phyloP scores from a whole-genome alignment of 1,140 invertebrate species.

The Meloidogyne exigua region DNA sequence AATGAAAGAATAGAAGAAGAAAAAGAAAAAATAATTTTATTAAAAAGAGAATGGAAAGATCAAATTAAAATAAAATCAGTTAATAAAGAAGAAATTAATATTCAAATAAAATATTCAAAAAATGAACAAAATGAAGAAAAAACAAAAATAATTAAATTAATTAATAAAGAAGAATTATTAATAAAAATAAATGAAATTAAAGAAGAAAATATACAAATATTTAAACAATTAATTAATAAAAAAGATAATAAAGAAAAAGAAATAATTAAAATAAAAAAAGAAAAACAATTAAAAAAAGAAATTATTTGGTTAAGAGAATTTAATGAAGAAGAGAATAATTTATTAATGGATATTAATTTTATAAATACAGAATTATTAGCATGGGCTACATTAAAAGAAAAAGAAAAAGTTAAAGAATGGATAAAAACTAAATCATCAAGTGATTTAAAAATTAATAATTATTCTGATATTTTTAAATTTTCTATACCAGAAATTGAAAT shows the following conservation, averaged over 20 bases:
- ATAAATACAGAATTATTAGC: slow-evolving; percentile 10
- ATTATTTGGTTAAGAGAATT: background rate
- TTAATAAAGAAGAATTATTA: background rate
- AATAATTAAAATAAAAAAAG: slow-evolving; percentile 7
- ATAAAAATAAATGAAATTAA: background rate
- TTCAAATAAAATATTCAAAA: background rate
- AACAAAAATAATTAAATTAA: background rate
- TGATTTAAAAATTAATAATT: background rate
- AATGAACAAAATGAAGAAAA: background rate
- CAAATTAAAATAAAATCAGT: background rate
- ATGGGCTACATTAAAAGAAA: background rate
- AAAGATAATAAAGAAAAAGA: background rate
- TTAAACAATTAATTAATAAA: background rate
- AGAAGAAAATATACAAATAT: background rate
- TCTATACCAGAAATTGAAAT: background rate
- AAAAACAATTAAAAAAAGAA: background rate
- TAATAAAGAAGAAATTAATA: background rate
- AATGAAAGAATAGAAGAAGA: background rate
- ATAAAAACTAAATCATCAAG: background rate
- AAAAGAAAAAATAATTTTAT: slow-evolving; percentile 6
- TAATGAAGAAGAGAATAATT: background rate
- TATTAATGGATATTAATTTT: background rate
- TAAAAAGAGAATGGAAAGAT: slow-evolving; percentile 5
- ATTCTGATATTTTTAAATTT: slow-evolving; percentile 15
- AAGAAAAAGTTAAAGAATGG: slow-evolving; percentile 4